Conservation (phyloP, 2,113 vertebrate genomes). For the Sinocyclocheilus maitianheensis region DNA sequence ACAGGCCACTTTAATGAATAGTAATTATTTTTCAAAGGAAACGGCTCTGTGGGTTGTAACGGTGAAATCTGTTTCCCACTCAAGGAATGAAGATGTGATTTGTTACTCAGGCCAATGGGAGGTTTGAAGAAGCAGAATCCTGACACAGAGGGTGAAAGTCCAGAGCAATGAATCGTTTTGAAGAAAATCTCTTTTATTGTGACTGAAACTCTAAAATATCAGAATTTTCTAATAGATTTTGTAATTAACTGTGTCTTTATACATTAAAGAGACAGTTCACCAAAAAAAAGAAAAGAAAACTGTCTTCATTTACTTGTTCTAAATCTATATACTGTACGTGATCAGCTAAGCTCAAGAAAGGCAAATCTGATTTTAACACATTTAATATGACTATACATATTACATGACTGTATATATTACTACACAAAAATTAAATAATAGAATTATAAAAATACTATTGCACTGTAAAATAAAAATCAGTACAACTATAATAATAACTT, state of each 20-base stretch:
- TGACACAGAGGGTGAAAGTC: not conserved
- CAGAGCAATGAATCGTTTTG: not conserved
- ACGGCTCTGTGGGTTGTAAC: slow-evolving; percentile 44
- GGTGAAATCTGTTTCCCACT: slow-evolving; percentile 43
- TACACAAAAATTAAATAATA: no score
- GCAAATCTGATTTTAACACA: no score
- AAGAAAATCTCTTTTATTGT: not conserved
- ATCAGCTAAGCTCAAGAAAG: not conserved
- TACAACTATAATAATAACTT: not conserved
- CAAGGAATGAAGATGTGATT: slow-evolving; percentile 37
- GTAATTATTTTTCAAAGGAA: slow-evolving; percentile 72
- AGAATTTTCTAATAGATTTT: not conserved
- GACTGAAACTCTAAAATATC: not conserved
- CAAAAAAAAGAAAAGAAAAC: not conserved
- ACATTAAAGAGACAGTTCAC: not conserved
- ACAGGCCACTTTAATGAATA: slow-evolving; percentile 73
- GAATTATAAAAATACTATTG: not conserved
- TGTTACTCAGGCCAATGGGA: not conserved
- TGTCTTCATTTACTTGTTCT: not conserved
- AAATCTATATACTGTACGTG: not conserved
- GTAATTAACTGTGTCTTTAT: no score
- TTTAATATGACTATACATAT: not conserved
- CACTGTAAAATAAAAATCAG: not conserved
- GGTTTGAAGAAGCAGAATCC: not conserved
- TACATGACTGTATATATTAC: no score